These are phyloP conservation scores for Bucco capensis DNA, from an alignment of 2,113 vertebrate genomes.

Conservation along the genomic window DNA sequence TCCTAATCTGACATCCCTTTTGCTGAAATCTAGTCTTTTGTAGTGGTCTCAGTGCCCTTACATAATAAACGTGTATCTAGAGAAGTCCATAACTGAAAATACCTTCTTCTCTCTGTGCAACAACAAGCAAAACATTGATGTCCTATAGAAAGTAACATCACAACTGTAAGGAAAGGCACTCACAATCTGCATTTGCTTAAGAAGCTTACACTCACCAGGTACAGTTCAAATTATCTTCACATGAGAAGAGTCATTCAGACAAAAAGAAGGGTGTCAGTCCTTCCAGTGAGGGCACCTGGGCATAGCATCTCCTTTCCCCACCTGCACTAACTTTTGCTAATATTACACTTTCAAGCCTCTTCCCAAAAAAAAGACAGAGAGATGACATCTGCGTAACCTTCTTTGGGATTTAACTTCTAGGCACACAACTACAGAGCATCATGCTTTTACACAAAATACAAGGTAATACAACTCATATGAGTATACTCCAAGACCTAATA, in stretches of 20 bases:
- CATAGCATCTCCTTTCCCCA: background rate
- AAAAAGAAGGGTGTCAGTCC: background rate
- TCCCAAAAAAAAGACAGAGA: background rate
- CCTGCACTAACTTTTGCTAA: background rate
- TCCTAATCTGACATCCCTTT: background rate
- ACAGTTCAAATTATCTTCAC: background rate
- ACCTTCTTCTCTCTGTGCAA: background rate
- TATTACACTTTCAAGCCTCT: background rate
- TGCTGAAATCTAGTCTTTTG: background rate
- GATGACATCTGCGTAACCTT: background rate
- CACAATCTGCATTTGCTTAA: background rate
- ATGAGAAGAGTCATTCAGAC: background rate
- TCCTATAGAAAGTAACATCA: background rate
- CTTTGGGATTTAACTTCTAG: background rate
- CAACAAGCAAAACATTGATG: background rate
- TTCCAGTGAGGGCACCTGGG: background rate
- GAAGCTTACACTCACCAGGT: background rate
- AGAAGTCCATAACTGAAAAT: background rate
- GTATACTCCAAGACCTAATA: background rate
- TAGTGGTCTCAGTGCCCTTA: background rate
- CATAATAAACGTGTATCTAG: background rate
- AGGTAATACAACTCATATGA: background rate
- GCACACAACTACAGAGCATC: background rate
- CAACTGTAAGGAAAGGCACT: background rate
- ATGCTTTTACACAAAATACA: background rate